Conservation (phyloP, 2,888 invertebrate species). For the Tinea semifulvella region DNA sequence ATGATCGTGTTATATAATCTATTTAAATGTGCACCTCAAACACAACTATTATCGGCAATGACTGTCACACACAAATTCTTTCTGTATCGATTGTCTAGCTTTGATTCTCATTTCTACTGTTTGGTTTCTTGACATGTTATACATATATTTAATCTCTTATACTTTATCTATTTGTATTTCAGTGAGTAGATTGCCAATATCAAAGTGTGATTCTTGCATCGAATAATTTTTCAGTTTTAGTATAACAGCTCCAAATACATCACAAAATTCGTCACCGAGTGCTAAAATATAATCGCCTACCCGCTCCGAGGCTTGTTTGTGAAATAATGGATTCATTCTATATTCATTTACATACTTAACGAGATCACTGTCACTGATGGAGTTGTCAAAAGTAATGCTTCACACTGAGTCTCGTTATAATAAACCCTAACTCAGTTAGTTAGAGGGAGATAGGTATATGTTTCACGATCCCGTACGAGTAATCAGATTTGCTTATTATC, state of each 20-base stretch:
- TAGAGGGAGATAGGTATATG: conserved; percentile 26
- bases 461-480: conserved; percentile 21
- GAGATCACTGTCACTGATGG: conserved; percentile 52
- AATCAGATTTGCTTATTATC: conserved; percentile 52
- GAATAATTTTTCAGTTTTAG: too few relatives aligned
- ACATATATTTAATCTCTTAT: too few relatives aligned
- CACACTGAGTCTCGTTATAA: conserved; percentile 22
- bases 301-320: conserved; percentile 48
- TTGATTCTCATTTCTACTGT: too few relatives aligned
- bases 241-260: conserved; percentile 30
- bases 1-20: too few relatives aligned
- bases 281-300: conserved; percentile 45
- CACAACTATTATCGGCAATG: too few relatives aligned
- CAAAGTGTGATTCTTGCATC: too few relatives aligned
- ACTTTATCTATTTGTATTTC: too few relatives aligned
- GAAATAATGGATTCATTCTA: conserved; percentile 65
- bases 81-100: too few relatives aligned
- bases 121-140: too few relatives aligned
- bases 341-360: conserved; percentile 64
- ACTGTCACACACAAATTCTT: too few relatives aligned
- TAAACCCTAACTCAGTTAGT: conserved; percentile 25
- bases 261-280: conserved; percentile 29
- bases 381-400: conserved; percentile 48
- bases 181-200: too few relatives aligned
- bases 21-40: too few relatives aligned